phyloP scores from a whole-genome alignment of 2,888 invertebrate species.

The Limnephilus marmoratus region DNA sequence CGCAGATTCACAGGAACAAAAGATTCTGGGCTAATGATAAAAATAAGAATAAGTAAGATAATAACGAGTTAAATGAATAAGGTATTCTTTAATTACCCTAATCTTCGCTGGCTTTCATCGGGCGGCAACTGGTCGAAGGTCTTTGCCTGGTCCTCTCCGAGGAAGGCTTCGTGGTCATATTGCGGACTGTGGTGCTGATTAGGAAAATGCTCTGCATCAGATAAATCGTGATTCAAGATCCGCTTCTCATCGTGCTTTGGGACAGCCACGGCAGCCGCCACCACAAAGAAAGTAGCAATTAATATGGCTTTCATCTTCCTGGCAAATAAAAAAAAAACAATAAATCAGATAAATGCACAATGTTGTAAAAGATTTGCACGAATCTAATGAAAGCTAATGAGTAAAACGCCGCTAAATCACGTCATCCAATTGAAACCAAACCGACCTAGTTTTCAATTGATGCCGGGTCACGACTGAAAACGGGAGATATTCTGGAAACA shows the following conservation, averaged over 20 bases:
- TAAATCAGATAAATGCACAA: neutral
- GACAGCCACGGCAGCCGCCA: slow-evolving; percentile 75
- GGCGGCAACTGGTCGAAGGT: slow-evolving; percentile 96
- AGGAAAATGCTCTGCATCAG: slow-evolving; percentile 87
- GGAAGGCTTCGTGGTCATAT: slow-evolving; percentile 98
- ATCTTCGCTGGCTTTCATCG: slow-evolving; percentile 94
- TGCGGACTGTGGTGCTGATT: slow-evolving; percentile 91
- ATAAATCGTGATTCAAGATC: slow-evolving; percentile 83
- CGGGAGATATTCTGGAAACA: slow-evolving; percentile 40
- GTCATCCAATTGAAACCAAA: neutral
- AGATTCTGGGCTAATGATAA: neutral
- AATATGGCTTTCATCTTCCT: slow-evolving; percentile 57
- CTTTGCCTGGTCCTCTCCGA: slow-evolving; percentile 95
- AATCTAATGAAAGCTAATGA: neutral
- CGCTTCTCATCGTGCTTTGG: slow-evolving; percentile 85
- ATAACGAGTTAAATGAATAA: slow-evolving; percentile 33
- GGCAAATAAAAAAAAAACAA: neutral
- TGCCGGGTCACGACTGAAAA: neutral
- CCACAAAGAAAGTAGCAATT: slow-evolving; percentile 64
- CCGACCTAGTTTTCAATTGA: neutral
- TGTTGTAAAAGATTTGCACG: neutral
- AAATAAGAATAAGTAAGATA: neutral
- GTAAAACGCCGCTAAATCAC: slow-evolving; percentile 1
- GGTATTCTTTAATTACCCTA: slow-evolving; percentile 79
- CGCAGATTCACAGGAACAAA: neutral